These are phyloP conservation scores for Leptopterna dolabrata DNA, from an alignment of 2,888 invertebrate genomes.

Conservation along the genomic window DNA sequence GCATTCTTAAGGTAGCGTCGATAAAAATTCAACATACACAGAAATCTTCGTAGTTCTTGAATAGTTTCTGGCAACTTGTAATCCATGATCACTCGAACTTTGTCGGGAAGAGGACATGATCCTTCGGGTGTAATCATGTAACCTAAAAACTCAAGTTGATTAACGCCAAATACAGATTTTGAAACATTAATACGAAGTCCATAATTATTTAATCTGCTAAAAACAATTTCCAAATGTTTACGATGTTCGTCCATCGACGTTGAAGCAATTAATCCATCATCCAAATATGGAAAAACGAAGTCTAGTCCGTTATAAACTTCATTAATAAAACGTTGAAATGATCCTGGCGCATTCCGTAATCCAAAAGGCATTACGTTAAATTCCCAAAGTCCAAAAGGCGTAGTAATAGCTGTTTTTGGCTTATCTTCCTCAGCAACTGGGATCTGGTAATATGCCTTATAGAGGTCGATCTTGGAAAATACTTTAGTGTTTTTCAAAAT, in stretches of 20 bases:
- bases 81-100: slow-evolving; percentile 53
- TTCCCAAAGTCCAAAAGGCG: slow-evolving; percentile 19
- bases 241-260: slow-evolving; percentile 55
- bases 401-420: slow-evolving; percentile 53
- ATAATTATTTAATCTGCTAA: slow-evolving; percentile 9
- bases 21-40: slow-evolving; percentile 66
- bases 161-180: slow-evolving; percentile 35
- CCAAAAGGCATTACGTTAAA: slow-evolving; percentile 41
- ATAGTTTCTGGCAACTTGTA: slow-evolving; percentile 45
- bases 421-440: slow-evolving; percentile 32
- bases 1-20: slow-evolving; percentile 63
- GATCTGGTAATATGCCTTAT: slow-evolving; percentile 46
- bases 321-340: slow-evolving; percentile 64
- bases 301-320: slow-evolving; percentile 47
- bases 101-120: slow-evolving; percentile 45
- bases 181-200: slow-evolving; percentile 30
- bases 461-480: slow-evolving; percentile 53
- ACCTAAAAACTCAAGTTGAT: slow-evolving; percentile 52
- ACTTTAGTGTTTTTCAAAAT: slow-evolving; percentile 59
- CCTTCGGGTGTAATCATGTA: slow-evolving; percentile 45
- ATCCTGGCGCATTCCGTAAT: slow-evolving; percentile 61
- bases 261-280: slow-evolving; percentile 62
- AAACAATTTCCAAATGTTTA: slow-evolving; percentile 27
- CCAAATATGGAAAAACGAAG: slow-evolving; percentile 63
- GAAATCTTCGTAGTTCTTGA: slow-evolving; percentile 60